These are phyloP conservation scores for Drosophila ogumai DNA, from an alignment of 1,140 invertebrate species.

Conservation along the genomic window DNA sequence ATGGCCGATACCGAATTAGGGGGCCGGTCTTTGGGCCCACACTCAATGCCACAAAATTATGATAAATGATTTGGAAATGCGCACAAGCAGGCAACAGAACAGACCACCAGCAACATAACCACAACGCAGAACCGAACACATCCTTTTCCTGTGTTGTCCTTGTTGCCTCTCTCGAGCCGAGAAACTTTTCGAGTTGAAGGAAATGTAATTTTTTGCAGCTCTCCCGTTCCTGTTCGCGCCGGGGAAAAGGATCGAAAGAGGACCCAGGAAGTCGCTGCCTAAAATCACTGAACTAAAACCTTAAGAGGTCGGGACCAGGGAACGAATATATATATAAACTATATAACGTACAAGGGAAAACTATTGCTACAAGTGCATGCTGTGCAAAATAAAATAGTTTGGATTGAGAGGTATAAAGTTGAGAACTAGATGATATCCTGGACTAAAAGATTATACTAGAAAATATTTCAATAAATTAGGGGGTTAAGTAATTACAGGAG, in stretches of 20 bases:
- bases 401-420: neutral
- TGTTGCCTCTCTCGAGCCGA: conserved; percentile 54
- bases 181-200: conserved; percentile 80
- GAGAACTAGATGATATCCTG: conserved; percentile 7
- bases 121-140: conserved; percentile 81
- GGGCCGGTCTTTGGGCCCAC: neutral
- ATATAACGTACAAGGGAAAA: conserved; percentile 36
- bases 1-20: conserved; percentile 17
- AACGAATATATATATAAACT: conserved; percentile 18
- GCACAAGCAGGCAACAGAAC: conserved; percentile 71
- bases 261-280: conserved; percentile 70
- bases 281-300: conserved; percentile 81
- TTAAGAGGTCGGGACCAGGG: conserved; percentile 41
- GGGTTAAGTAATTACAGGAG: neutral
- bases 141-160: conserved; percentile 73
- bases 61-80: conserved; percentile 82
- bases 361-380: conserved; percentile 69
- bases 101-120: conserved; percentile 54
- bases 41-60: conserved; percentile 80
- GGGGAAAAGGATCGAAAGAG: conserved; percentile 56
- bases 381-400: conserved; percentile 40
- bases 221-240: conserved; percentile 22
- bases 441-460: neutral
- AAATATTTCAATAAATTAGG: no score
- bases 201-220: conserved; percentile 77